These are phyloP conservation scores for Tamandua tetradactyla DNA, from an alignment of 2,797 vertebrate genomes.

Conservation along the genomic window DNA sequence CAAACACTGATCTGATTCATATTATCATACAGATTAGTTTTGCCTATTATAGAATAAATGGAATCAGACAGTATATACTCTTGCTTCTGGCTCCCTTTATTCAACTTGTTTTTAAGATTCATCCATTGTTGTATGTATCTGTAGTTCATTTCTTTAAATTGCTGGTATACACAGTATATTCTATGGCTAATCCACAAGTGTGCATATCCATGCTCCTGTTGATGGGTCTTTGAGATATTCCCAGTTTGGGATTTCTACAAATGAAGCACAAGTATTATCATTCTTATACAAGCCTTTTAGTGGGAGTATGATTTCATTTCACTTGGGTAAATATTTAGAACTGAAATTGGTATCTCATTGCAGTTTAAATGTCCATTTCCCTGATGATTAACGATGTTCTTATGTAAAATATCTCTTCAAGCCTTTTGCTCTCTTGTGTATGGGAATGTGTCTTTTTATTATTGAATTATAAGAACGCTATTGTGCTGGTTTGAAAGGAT, in stretches of 20 bases:
- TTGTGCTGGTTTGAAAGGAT: too few species aligned
- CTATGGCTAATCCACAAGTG: not conserved
- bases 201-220: not conserved
- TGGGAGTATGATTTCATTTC: not conserved
- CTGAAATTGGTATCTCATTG: not conserved
- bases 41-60: not conserved
- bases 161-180: not conserved
- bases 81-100: not conserved
- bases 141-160: not conserved
- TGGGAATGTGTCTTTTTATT: not conserved
- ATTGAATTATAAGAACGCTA: not conserved
- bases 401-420: not conserved
- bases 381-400: not conserved
- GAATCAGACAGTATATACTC: not conserved
- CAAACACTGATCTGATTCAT: not conserved
- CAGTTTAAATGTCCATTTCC: not conserved
- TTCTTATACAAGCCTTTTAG: not conserved
- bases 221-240: not conserved
- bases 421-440: not conserved
- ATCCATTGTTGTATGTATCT: not conserved
- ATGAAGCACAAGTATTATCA: not conserved
- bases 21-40: not conserved
- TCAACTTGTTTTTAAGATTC: not conserved
- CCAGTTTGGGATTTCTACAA: not conserved
- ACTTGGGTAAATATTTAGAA: slow-evolving; percentile 45